Evolutionary conservation across 1,140 invertebrate genomes (phyloP).

Genomic region (Thaumetopoea pityocampa): DNA sequence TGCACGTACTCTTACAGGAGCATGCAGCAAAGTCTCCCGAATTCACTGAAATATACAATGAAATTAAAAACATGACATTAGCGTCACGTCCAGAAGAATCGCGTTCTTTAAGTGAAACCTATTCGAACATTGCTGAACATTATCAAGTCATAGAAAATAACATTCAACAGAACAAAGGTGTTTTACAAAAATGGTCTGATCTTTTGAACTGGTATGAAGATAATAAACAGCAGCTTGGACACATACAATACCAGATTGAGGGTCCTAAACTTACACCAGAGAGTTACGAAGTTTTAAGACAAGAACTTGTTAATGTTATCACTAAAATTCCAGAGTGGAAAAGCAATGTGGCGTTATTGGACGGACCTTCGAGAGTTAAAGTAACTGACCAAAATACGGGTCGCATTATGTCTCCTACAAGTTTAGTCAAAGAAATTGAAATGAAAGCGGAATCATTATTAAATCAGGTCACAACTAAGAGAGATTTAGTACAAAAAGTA

Average conservation of each 20-base stretch:
- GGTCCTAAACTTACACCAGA: conserved; percentile 81
- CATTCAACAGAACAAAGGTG: conserved; percentile 83
- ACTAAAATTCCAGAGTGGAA: conserved; percentile 83
- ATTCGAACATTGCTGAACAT: conserved; percentile 83
- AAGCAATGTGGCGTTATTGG: conserved; percentile 80
- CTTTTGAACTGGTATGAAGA: conserved; percentile 89
- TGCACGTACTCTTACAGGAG: conserved; percentile 88
- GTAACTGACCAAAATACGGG: conserved; percentile 82
- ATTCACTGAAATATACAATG: conserved; percentile 86
- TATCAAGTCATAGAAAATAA: conserved; percentile 87
- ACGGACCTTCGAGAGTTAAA: conserved; percentile 80
- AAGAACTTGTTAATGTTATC: conserved; percentile 81
- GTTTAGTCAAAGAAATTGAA: conserved; percentile 83
- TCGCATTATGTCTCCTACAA: conserved; percentile 81
- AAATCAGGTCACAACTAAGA: conserved; percentile 79
- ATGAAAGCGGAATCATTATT: conserved; percentile 80
- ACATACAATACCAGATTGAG: conserved; percentile 87
- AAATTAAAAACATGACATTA: conserved; percentile 86
- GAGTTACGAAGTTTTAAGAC: conserved; percentile 80
- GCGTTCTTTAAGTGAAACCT: conserved; percentile 83
- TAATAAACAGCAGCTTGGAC: conserved; percentile 86
- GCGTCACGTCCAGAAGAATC: conserved; percentile 83
- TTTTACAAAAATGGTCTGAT: conserved; percentile 89
- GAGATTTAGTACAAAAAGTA: conserved; percentile 82
- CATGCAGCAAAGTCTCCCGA: conserved; percentile 86